Evolutionary conservation across 2,797 vertebrate genomes (phyloP).

Genomic region (Triplophysa yarkandensis): DNA sequence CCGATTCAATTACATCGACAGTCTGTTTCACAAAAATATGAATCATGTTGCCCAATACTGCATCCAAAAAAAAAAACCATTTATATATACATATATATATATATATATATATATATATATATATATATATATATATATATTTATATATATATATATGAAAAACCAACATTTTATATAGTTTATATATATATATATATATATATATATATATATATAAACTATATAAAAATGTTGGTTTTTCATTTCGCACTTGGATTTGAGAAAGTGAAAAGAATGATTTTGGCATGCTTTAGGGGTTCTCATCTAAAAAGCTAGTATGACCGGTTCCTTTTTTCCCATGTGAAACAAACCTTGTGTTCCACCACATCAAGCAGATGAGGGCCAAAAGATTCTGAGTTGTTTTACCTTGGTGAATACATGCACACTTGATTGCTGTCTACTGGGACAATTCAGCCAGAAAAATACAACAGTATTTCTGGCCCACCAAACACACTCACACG

Average conservation of each 20-base stretch:
- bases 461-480: constrained; percentile 43
- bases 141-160: too few relatives aligned
- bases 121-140: too few relatives aligned
- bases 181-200: too few relatives aligned
- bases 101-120: too few relatives aligned
- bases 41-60: too few relatives aligned
- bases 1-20: too few relatives aligned
- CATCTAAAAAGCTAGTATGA: constrained; percentile 2
- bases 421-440: constrained; percentile 42
- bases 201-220: too few relatives aligned
- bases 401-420: constrained; percentile 24
- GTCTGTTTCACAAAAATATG: too few relatives aligned
- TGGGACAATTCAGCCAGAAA: constrained; percentile 27
- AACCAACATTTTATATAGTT: too few relatives aligned
- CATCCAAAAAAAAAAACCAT: too few relatives aligned
- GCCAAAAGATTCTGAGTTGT: constrained; percentile 10
- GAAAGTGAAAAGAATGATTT: constrained; percentile 6
- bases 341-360: constrained; percentile 28
- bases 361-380: constrained; percentile 34
- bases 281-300: not conserved
- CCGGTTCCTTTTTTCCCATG: constrained; percentile 19
- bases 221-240: too few relatives aligned
- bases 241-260: not conserved
- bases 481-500: constrained; percentile 36
- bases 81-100: too few relatives aligned